Evolutionary conservation across 2,797 vertebrate genomes (phyloP), one percentile per base, ranked within the genome.

Genomic region (Ctenopoma multispine): DNA sequence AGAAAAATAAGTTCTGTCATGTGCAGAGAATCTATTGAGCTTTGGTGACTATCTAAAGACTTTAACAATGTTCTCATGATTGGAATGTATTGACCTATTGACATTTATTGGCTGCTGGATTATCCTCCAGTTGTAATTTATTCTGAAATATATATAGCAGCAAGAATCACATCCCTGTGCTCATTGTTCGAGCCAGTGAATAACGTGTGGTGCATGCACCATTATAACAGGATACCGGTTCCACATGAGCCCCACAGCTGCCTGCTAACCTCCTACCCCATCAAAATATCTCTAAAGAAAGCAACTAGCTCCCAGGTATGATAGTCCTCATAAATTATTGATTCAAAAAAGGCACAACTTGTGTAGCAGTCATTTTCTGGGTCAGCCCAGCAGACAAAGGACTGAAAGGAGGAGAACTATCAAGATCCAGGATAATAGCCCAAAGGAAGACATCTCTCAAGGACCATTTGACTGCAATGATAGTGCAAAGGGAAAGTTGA

Each of bases 201-300:
- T 71, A 83, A 75, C 48, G 63, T 5, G 51, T 43, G 63, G 63
- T 77, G 72, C 49, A 89, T 62, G 36, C 69, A 75, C 67, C 69
- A 91, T 91, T 90, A 87, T 86, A 89, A 92, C 90, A 92, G 77
- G 68, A 36, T 75, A 65, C 72, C 89, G 81, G 75, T 72, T 90
- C 91, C 90, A 93, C 73, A 88, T 92, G 86, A 88, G 90, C 63
- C 82, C 77, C 53, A 72, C 86, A 90, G 87, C 89, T 92, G 89
- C 82, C 23, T 67, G 60, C 63, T 66, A 31, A 59, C 51, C 57
- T 59, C 72, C 27, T 58, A 40, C 21, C 12, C 41, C 7, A 20
- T 20, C 56, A 51, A 44, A 29, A 27, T 23, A 63, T 48, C 62
- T 63, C 56, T 41, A 34, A 60, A 64, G n/a, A 59, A 41, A 63